Base-by-base conservation (phyloP, 2,888 invertebrate genomes). In the Hymenopus coronatus region DNA sequence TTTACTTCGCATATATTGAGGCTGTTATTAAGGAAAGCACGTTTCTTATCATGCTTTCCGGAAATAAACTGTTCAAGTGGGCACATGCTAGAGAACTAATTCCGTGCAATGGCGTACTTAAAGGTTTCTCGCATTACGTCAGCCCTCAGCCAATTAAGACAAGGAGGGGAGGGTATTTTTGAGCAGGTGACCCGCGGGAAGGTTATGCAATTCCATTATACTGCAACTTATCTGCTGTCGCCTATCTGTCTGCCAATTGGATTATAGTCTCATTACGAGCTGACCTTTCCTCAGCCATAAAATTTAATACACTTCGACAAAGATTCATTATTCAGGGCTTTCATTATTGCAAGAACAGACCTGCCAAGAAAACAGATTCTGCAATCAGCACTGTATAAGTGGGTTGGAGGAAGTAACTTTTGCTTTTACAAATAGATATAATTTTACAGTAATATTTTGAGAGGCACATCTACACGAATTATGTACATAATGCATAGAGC, bases 91-190 rank as follows among this genome's bases (percentile, higher is more conserved):
- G 20, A 70, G 54, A 70, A 70, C 54, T 70, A 70, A 70, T 70
- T 70, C 54, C 54, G 54, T 70, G 54, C 54, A 70, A 20, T 70
- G 54, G 15, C 54, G 54, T 70, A 70, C 54, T 70, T 70, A 70
- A 70, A 70, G 54, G 54, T 70, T 70, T 70, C 54, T 70, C 54
- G 25, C 87, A 87, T 87, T 82, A 87, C 87, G 87, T 87, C 87
- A 87, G 54, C 54, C 4, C 87, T 87, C 30, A 87, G 87, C 87
- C 87, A 87, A 87, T 87, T 87, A 87, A 87, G 87, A 85, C 46
- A 28, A 15, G 28, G 87, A 82, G n/a, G 33, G 81, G 87, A 82
- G n/a, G 54, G 54, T 70, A 70, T 70, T 70, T 70, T 70, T 70
- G 54, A 70, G 54, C 54, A 70, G 54, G 54, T 70, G 54, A 70